Evolutionary conservation across 2,113 vertebrate species (phyloP), one percentile per base, ranked within the genome.

Genomic region (Ceyx melanurus): DNA sequence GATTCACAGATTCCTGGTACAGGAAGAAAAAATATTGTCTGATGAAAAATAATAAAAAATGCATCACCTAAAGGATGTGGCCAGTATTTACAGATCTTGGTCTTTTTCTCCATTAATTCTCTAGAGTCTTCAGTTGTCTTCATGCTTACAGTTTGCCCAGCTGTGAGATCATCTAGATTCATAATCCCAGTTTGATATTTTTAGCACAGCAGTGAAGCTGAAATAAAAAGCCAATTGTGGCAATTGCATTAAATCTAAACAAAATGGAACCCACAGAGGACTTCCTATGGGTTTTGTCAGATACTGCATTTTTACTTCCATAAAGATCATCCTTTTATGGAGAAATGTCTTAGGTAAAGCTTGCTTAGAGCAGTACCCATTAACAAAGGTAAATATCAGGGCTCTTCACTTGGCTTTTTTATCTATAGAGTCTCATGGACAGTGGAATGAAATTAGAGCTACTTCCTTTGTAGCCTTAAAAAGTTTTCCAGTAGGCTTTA

Each of bases 11-110:
- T 48, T 76, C 6, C 13, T 73, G 14, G 7, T 56, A 51, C 25
- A 11, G 46, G n/a, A 86, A 51, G 5, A 19, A 31, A 88, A 75
- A 90, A 20, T 7, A 22, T 15, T 11, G 1, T 15, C 10, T 86
- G 6, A 11, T 60, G 53, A 54, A 9, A 86, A 93, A 54, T 50
- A 67, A 74, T 28, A 3, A 76, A 76, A 86, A 93, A 71, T 43
- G 13, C 53, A 82, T 11, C 5, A 2, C 14, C 62, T 45, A 54
- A 73, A 62, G 25, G 10, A 51, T 0, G 0, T 35, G 20, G 4
- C 4, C 25, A 79, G 8, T 2, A 72, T 79, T 89, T 84, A 57
- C 15, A 35, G 8, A 29, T 67, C 43, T 66, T 81, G 4, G 4
- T 48, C 5, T 51, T 64, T 86, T 92, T 20, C 23, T 76, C 11